Conservation (phyloP, 2,888 invertebrate species). For the Asteroscopus sphinx region DNA sequence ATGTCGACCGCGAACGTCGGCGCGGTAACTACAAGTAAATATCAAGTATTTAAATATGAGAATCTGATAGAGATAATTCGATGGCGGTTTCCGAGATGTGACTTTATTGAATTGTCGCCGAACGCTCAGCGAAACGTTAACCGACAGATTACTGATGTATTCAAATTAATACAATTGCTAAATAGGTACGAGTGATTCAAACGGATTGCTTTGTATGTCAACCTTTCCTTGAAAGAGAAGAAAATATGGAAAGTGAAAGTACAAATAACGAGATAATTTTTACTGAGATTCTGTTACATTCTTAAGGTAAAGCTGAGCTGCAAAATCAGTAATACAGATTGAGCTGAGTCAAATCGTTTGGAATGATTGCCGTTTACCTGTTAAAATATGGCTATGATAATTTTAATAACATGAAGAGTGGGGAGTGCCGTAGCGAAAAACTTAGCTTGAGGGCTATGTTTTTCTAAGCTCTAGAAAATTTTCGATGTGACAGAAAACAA, state of each 20-base stretch:
- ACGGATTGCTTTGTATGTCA: constrained; percentile 20
- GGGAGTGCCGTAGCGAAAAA: too few species aligned
- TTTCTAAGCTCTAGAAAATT: too few species aligned
- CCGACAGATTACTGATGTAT: constrained; percentile 59
- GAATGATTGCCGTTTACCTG: neutral
- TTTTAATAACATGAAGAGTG: neutral
- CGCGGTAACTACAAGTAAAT: constrained; percentile 19
- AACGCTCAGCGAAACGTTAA: constrained; percentile 42
- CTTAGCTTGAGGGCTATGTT: too few species aligned
- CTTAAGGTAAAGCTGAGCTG: neutral
- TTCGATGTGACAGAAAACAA: too few species aligned
- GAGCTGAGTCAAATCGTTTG: neutral
- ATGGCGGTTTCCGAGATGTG: constrained; percentile 17
- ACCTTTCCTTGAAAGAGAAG: constrained; percentile 6
- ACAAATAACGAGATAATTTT: neutral
- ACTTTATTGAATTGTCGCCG: constrained; percentile 44
- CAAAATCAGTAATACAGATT: neutral
- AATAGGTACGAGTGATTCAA: constrained; percentile 56
- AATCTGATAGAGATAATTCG: constrained; percentile 32
- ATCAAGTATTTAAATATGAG: constrained; percentile 37
- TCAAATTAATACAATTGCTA: constrained; percentile 63
- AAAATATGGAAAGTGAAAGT: neutral
- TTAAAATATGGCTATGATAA: neutral
- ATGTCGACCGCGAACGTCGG: neutral
- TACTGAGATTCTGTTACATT: neutral